Percentiles rank a stretch among this genome's conserved stretches.
Evolutionary conservation across 1,140 invertebrate species (phyloP).

Genomic region (Papilio glaucus): DNA sequence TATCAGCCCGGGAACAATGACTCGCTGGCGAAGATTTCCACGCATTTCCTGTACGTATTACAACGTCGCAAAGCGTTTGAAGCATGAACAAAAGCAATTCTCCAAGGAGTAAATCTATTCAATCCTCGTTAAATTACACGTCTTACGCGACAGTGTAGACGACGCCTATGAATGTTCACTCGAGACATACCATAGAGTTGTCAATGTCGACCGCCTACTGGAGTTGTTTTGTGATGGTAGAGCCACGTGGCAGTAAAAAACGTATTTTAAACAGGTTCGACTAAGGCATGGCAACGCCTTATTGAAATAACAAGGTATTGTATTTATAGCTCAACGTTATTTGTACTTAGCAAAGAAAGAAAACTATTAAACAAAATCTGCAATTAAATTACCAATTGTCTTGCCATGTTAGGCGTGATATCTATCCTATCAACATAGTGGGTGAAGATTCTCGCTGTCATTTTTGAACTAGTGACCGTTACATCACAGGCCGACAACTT

Average conservation of each 20-base stretch:
- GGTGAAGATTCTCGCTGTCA: too few species aligned
- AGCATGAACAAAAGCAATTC: constrained; percentile 3
- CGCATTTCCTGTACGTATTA: constrained; percentile 19
- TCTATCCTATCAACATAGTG: too few species aligned
- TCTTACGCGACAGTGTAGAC: constrained; percentile 4
- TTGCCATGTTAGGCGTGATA: too few species aligned
- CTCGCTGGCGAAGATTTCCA: neutral
- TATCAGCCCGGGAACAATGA: constrained; percentile 8
- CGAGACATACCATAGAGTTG: constrained; percentile 17
- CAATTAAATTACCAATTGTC: neutral
- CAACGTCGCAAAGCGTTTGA: neutral
- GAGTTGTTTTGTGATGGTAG: neutral
- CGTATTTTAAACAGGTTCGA: constrained; percentile 2
- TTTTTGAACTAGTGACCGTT: too few species aligned
- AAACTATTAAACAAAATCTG: neutral
- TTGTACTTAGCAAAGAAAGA: neutral
- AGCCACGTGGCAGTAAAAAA: constrained; percentile 9
- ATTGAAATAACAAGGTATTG: neutral
- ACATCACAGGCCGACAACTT: too few species aligned
- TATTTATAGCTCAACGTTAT: neutral
- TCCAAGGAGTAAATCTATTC: constrained; percentile 16
- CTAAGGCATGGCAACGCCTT: neutral
- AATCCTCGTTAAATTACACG: neutral
- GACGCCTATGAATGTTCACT: neutral
- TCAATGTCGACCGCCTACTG: constrained; percentile 12